Percentiles rank a stretch among this genome's conserved stretches.
phyloP scores from a whole-genome alignment of 2,797 vertebrate species.

The Cyclura pinguis region DNA sequence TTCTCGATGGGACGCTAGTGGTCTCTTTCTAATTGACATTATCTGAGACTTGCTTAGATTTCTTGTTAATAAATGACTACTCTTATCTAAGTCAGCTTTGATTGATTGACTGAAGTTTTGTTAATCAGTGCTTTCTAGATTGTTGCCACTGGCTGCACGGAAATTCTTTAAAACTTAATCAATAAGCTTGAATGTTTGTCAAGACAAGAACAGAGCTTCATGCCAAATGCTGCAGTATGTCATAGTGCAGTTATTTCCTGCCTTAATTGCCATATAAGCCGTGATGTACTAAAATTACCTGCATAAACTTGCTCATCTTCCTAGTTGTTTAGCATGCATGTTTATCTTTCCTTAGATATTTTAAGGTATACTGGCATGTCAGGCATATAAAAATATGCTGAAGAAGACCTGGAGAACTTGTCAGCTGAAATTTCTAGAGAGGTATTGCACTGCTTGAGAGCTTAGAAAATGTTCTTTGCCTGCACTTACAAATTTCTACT shows the following conservation, averaged over 20 bases:
- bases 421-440: constrained; percentile 2
- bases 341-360: constrained; percentile 16
- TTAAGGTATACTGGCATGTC: not conserved
- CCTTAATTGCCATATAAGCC: constrained; percentile 64
- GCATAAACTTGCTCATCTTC: constrained; percentile 54
- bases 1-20: constrained; percentile 13
- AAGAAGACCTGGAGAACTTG: constrained; percentile 6
- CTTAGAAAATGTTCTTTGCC: not conserved
- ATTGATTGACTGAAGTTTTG: constrained; percentile 49
- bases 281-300: constrained; percentile 59
- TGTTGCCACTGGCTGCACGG: constrained; percentile 44
- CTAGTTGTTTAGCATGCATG: constrained; percentile 28
- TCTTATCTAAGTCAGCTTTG: constrained; percentile 43
- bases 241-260: constrained; percentile 64
- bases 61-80: constrained; percentile 41
- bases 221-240: constrained; percentile 51
- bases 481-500: not conserved
- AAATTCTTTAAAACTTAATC: constrained; percentile 44
- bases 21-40: constrained; percentile 38
- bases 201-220: constrained; percentile 43
- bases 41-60: constrained; percentile 44
- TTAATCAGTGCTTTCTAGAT: constrained; percentile 45
- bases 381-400: constrained; percentile 1
- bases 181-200: constrained; percentile 42
- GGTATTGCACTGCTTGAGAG: not conserved